A percentile compares a stretch with the other conserved stretches of the same genome.
These are phyloP conservation scores for Chironomus tepperi DNA, from an alignment of 1,140 invertebrate genomes.

Conservation along the genomic window DNA sequence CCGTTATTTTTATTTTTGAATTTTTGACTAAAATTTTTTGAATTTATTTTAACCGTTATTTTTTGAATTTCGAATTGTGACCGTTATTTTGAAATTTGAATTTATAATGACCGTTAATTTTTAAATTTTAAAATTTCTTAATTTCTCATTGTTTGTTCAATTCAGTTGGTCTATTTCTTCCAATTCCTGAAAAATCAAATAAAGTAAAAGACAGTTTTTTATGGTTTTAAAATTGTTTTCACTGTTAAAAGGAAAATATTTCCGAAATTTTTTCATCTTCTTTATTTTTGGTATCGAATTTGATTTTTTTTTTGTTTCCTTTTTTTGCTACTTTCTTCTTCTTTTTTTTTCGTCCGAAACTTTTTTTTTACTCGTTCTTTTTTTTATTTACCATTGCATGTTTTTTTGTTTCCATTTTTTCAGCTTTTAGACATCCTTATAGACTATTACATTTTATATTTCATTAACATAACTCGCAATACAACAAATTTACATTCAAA, in stretches of 20 bases:
- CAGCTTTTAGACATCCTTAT: not conserved
- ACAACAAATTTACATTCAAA: constrained; percentile 10
- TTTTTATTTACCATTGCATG: not conserved
- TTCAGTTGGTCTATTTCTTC: too few species aligned
- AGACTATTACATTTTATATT: constrained; percentile 19
- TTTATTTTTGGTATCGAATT: constrained; percentile 23
- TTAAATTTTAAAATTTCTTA: too few species aligned
- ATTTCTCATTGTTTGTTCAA: too few species aligned
- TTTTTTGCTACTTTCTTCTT: not conserved
- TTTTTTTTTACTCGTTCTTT: not conserved
- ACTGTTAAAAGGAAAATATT: constrained; percentile 18
- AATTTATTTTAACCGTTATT: too few species aligned
- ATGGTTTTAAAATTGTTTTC: constrained; percentile 22
- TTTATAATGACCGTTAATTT: too few species aligned
- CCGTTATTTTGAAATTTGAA: too few species aligned
- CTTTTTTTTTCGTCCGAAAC: not conserved
- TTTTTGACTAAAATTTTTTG: too few species aligned
- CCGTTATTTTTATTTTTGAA: too few species aligned
- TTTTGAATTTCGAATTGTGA: too few species aligned
- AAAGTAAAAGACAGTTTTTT: constrained; percentile 7
- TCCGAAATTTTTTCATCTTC: not conserved
- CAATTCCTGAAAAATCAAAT: too few species aligned
- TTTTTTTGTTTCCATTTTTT: not conserved
- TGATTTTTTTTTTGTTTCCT: not conserved
- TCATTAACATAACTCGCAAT: constrained; percentile 12